Evolutionary conservation across 2,797 vertebrate genomes (phyloP), one percentile per base, ranked within the genome.

Genomic region (Dendrocincla fuliginosa): DNA sequence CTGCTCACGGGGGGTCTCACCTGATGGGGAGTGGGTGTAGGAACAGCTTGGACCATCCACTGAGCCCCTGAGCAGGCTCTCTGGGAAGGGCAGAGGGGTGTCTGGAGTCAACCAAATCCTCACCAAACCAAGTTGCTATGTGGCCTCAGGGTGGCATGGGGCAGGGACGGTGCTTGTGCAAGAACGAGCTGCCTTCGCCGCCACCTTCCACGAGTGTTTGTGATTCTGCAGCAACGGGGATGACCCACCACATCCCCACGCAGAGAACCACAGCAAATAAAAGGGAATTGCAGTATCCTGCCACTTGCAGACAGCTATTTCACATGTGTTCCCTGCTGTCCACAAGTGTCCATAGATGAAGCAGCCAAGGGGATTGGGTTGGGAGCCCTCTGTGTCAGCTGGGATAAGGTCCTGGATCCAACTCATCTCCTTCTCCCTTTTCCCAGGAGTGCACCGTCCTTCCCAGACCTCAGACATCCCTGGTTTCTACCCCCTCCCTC

Each of bases 401-500:
- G 0, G 25, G 44, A 10, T 2, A 1, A 6, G 0, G 47, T 46
- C 44, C 63, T 19, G n/a, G 16, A 7, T 73, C 67, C 78, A 76
- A 15, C 79, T 83, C 60, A 82, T 82, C 35, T 93, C 47, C 79
- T 75, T 57, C 53, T 84, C 63, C 52, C 90, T 95, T 83, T 93
- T 86, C 86, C 17, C 96, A 99, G 99, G 99, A 95, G 97, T 99
- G 94, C 99, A 99, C 97, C 98, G 99, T 96, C 98, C 98, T 88
- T 96, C 98, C 61, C 99, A 99, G 97, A 98, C 99, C 93, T 98
- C 99, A 89, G 99, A 99, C 94, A 98, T 99, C 95, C 98, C 99
- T 23, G 98, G 99, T 57, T 99, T 99, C 98, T 99, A 99, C 97
- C 98, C 99, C 27, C 98, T 99, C 82, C 98, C 99, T 95, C 98